phyloP scores from a whole-genome alignment of 1,140 invertebrate genomes.

The Melitaea cinxia region DNA sequence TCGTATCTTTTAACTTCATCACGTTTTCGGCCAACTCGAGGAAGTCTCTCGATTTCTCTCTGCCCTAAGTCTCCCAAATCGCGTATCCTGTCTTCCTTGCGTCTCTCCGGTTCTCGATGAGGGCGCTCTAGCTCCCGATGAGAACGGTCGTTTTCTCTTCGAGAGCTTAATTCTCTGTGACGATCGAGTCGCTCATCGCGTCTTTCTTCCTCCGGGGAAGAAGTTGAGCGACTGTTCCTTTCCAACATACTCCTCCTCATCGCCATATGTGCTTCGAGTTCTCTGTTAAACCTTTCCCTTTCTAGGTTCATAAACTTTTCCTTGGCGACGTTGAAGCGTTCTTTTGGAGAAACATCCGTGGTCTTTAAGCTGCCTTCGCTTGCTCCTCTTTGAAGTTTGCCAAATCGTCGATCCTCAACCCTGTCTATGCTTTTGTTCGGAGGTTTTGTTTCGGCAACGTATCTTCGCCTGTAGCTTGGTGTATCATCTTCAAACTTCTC shows the following conservation, averaged over 20 bases:
- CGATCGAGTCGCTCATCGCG: slow-evolving; percentile 72
- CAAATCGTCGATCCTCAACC: slow-evolving; percentile 67
- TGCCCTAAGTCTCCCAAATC: slow-evolving; percentile 59
- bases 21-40: slow-evolving; percentile 69
- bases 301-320: slow-evolving; percentile 91
- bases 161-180: slow-evolving; percentile 67
- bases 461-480: slow-evolving; percentile 62
- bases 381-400: slow-evolving; percentile 67
- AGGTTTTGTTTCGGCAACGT: slow-evolving; percentile 69
- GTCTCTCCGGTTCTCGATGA: slow-evolving; percentile 66
- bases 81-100: slow-evolving; percentile 64
- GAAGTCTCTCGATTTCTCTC: slow-evolving; percentile 69
- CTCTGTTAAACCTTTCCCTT: slow-evolving; percentile 84
- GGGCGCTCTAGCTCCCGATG: slow-evolving; percentile 67
- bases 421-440: slow-evolving; percentile 73
- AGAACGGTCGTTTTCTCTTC: slow-evolving; percentile 72
- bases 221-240: slow-evolving; percentile 77
- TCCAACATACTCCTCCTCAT: slow-evolving; percentile 76
- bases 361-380: slow-evolving; percentile 76
- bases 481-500: slow-evolving; percentile 66
- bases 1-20: slow-evolving; percentile 69
- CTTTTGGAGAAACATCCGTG: slow-evolving; percentile 84
- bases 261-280: slow-evolving; percentile 78
- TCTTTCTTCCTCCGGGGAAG: slow-evolving; percentile 78
- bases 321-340: slow-evolving; percentile 91